Conservation (phyloP, 2,113 vertebrate genomes). For the Carassius auratus region DNA sequence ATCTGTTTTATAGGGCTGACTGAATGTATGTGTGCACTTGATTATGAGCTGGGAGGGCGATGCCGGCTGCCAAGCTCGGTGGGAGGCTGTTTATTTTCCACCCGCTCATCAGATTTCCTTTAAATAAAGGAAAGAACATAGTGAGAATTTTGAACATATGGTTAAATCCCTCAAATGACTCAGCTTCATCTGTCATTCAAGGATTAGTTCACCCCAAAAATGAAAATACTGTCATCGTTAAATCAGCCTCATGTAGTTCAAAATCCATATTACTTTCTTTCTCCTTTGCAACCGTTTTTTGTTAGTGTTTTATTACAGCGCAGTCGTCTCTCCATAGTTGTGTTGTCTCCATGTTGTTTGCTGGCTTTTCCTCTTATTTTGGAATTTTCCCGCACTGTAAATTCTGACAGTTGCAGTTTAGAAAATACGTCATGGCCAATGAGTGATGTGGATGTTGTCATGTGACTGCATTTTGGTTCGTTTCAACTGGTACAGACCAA, state of each 20-base stretch:
- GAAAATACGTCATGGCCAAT: no score
- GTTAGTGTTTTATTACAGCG: not conserved
- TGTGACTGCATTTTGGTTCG: no score
- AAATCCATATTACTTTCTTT: not conserved
- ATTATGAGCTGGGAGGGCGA: constrained; percentile 2
- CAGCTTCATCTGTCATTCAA: constrained; percentile 2
- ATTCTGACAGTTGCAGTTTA: no score
- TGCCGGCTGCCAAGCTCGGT: not conserved
- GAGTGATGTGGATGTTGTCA: no score
- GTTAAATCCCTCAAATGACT: not conserved
- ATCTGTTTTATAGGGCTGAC: constrained; percentile 3
- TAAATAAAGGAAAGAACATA: not conserved
- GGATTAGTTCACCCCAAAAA: not conserved
- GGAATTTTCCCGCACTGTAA: no score
- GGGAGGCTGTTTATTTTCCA: constrained; percentile 10
- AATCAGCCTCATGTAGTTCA: not conserved
- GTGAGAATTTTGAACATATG: constrained; percentile 9
- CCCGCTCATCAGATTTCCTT: not conserved
- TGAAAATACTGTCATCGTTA: not conserved
- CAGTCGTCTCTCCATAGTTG: no score
- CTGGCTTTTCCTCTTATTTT: no score
- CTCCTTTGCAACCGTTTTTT: not conserved
- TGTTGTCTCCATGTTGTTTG: no score
- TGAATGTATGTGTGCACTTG: not conserved
- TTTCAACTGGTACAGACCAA: no score